Conservation (phyloP, 2,113 vertebrate species). For the Aplodontia rufa region DNA sequence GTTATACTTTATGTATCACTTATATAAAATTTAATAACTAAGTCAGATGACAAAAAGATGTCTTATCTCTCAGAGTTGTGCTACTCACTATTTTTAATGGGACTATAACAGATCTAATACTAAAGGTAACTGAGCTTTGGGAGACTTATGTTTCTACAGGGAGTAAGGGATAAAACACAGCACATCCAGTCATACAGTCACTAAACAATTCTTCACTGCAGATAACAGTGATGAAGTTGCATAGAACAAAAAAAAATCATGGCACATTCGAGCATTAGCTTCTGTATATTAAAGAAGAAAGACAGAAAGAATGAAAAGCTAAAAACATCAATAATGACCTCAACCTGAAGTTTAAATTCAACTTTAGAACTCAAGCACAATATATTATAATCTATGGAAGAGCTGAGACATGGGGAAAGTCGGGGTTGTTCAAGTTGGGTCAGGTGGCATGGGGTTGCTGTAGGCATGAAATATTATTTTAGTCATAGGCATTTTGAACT, state of each 20-base stretch:
- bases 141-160: background rate
- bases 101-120: background rate
- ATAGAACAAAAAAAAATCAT: slow-evolving; percentile 29
- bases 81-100: slow-evolving; percentile 8
- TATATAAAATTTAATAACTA: slow-evolving; percentile 23
- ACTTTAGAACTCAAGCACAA: background rate
- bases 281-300: background rate
- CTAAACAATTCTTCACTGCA: slow-evolving; percentile 30
- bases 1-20: background rate
- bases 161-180: slow-evolving; percentile 11
- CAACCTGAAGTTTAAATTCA: slow-evolving; percentile 16
- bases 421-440: background rate
- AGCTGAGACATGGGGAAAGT: background rate
- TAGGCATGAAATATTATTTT: background rate
- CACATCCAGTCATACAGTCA: background rate
- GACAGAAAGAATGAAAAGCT: background rate
- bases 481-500: slow-evolving; percentile 42
- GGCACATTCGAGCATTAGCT: background rate
- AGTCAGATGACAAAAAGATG: background rate
- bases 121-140: background rate
- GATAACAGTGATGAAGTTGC: background rate
- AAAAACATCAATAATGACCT: background rate
- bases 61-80: background rate
- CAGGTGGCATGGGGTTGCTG: slow-evolving; percentile 25
- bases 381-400: background rate